Evolutionary conservation across 1,140 invertebrate genomes (phyloP), one percentile per base, ranked within the genome.

Genomic region (Camponotus pennsylvanicus): DNA sequence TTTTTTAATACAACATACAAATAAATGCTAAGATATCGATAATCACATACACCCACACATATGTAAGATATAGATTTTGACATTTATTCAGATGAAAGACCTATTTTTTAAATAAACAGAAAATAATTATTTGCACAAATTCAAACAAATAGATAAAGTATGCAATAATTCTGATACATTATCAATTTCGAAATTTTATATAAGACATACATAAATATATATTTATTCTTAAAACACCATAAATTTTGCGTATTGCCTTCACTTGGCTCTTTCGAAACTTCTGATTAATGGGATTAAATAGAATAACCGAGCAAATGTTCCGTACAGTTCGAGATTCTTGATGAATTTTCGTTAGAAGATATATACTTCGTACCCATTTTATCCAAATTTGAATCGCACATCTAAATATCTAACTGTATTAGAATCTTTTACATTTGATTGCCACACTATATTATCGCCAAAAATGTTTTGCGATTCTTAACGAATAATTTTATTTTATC

Each of bases 261-360:
- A 9, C 55, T 63, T 83, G 69, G 40, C 18, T 83, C 79, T 73
- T 45, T 42, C 40, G 8, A 8, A 8, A 52, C 32, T 34, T 71
- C 45, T 27, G 11, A 18, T 70, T 59, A 32, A 13, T 15, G 15
- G 34, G 2, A 6, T 32, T 21, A 61, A 82, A 61, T 59, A 13
- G 9, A 59, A 59, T 57, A 32, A 34, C 34, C 77, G 34, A 82
- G 18, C 32, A 71, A 82, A 82, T 71, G 78, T 69, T 82, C 37
- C 67, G 52, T 59, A 80, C 78, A 80, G 78, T 57, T 40, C 34
- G 37, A 71, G 67, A 71, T 71, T 52, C 9, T 80, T 42, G 27
- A 9, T 67, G 27, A 18, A 71, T 45, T 37, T 59, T 42, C 37
- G 8, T 71, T 59, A 8, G 7, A 71, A 45, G 40, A 42, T 45